These are phyloP conservation scores for Glareola pratincola DNA, from an alignment of 2,113 vertebrate species.

Conservation along the genomic window DNA sequence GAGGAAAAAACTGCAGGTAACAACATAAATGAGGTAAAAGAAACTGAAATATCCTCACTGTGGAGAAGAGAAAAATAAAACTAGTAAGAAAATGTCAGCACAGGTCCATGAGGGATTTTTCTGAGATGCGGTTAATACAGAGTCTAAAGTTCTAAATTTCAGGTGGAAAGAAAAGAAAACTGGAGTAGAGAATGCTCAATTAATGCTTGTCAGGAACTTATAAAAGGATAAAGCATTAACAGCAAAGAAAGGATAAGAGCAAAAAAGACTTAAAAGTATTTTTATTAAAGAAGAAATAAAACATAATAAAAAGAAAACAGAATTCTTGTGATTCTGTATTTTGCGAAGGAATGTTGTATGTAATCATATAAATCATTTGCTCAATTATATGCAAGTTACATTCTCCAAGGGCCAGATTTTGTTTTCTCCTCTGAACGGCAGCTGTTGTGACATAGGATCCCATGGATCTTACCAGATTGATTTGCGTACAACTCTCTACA, in stretches of 20 bases:
- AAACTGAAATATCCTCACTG: not conserved
- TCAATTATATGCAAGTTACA: not conserved
- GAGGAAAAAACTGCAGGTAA: not conserved
- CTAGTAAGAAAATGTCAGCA: not conserved
- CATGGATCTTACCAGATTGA: not conserved
- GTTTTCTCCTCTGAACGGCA: not conserved
- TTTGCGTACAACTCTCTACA: not conserved
- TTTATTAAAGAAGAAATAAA: not conserved
- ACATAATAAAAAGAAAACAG: not conserved
- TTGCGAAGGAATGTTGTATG: not conserved
- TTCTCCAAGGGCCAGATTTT: not conserved
- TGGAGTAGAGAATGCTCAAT: not conserved
- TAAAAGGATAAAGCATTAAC: not conserved
- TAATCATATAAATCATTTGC: not conserved
- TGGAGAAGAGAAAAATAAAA: not conserved
- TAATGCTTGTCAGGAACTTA: not conserved
- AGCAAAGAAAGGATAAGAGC: not conserved
- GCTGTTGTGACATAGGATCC: not conserved
- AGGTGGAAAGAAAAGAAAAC: not conserved
- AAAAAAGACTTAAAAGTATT: not conserved
- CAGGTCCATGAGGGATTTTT: not conserved
- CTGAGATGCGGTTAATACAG: not conserved
- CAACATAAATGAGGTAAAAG: not conserved
- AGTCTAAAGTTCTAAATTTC: not conserved
- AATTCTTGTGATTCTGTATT: not conserved